Percentiles rank a stretch among this genome's conserved stretches.
These are phyloP conservation scores for Subacronicta megacephala DNA, from an alignment of 2,888 invertebrate species.

Conservation along the genomic window DNA sequence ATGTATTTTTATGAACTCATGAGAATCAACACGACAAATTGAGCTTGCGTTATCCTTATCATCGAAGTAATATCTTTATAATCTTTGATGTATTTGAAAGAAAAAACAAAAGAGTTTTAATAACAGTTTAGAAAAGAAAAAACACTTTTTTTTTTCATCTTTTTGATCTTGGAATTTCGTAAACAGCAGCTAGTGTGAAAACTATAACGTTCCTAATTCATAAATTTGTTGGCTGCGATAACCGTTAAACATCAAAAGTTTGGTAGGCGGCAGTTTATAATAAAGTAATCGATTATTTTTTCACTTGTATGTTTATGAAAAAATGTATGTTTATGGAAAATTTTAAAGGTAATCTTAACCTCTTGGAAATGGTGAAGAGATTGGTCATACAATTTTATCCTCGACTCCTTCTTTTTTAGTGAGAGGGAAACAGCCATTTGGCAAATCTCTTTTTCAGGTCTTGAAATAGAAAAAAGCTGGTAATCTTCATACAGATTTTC, in stretches of 20 bases:
- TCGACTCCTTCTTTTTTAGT: too few species aligned
- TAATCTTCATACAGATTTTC: too few species aligned
- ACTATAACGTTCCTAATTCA: constrained; percentile 37
- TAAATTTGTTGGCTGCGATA: constrained; percentile 39
- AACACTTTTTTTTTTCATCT: constrained; percentile 23
- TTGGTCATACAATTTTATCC: too few species aligned
- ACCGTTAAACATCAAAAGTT: constrained; percentile 51
- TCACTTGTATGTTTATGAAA: constrained; percentile 20
- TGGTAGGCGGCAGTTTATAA: constrained; percentile 33
- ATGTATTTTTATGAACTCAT: too few species aligned
- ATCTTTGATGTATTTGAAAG: constrained; percentile 41
- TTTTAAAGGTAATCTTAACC: constrained; percentile 19
- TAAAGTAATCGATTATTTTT: constrained; percentile 38
- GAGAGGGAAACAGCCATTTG: too few species aligned
- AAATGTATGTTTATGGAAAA: constrained; percentile 7
- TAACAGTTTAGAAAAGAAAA: constrained; percentile 7
- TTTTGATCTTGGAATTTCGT: constrained; percentile 53
- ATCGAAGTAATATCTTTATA: constrained; percentile 6
- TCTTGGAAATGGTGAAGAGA: constrained; percentile 15
- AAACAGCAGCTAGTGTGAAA: constrained; percentile 42
- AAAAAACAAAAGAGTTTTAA: constrained; percentile 13
- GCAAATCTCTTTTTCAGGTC: too few species aligned
- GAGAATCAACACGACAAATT: too few species aligned
- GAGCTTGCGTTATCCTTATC: too few species aligned
- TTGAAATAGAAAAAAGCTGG: too few species aligned